Conservation (phyloP, 2,888 invertebrate genomes). For the Allygus modestus region DNA sequence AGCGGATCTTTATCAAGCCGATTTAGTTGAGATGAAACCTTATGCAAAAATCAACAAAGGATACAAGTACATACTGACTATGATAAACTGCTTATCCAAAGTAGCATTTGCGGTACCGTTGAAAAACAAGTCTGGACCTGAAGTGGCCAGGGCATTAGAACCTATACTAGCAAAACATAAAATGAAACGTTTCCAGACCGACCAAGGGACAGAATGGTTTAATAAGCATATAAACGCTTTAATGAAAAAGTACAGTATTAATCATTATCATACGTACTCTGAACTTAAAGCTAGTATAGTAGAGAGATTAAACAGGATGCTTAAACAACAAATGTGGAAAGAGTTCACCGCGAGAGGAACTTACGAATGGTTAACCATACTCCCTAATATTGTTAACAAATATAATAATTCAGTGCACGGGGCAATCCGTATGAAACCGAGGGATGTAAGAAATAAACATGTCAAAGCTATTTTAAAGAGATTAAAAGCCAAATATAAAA, state of each 20-base stretch:
- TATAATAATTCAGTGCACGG: constrained; percentile 53
- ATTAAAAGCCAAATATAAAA: neutral
- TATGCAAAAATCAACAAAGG: constrained; percentile 61
- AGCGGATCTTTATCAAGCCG: constrained; percentile 62
- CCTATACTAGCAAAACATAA: constrained; percentile 7
- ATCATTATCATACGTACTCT: constrained; percentile 41
- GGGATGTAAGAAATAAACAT: constrained; percentile 14
- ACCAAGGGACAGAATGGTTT: constrained; percentile 52
- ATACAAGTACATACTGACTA: constrained; percentile 60
- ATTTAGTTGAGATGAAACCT: constrained; percentile 61
- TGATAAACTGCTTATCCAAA: constrained; percentile 59
- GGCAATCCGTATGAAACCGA: constrained; percentile 56
- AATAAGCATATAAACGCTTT: constrained; percentile 7
- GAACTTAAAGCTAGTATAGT: constrained; percentile 29
- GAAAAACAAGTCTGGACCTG: constrained; percentile 51
- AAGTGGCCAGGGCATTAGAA: constrained; percentile 15
- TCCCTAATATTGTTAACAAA: neutral
- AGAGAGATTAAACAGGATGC: constrained; percentile 57
- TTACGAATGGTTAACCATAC: constrained; percentile 37
- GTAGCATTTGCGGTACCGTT: constrained; percentile 58
- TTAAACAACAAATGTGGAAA: constrained; percentile 40
- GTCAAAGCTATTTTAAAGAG: neutral
- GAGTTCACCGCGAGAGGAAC: constrained; percentile 7
- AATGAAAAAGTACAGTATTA: constrained; percentile 51
- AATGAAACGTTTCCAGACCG: constrained; percentile 56